Percentiles rank a stretch among this genome's conserved stretches.
These are phyloP conservation scores for Antheraea assamensis DNA, from an alignment of 2,888 invertebrate species.

Conservation along the genomic window DNA sequence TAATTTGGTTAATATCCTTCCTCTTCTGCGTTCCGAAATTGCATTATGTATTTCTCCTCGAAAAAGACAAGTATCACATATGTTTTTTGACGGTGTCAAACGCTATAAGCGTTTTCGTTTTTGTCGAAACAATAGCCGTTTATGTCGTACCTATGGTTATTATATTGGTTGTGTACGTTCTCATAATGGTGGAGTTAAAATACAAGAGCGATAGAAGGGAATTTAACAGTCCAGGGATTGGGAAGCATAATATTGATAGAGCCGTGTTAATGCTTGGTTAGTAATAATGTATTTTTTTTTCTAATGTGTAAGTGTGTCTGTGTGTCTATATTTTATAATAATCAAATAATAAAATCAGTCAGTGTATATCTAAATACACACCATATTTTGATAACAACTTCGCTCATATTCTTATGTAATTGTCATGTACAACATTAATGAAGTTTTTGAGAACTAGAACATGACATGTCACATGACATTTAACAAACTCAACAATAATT, in stretches of 20 bases:
- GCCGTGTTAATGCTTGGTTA: constrained; percentile 92
- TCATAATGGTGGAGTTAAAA: constrained; percentile 87
- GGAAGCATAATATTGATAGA: constrained; percentile 69
- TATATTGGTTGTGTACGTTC: constrained; percentile 89
- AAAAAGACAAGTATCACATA: constrained; percentile 60
- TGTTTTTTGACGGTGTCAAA: constrained; percentile 60
- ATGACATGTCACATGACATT: too few species aligned
- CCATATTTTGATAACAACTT: too few species aligned
- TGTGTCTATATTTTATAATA: too few species aligned
- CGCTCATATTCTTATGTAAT: too few species aligned
- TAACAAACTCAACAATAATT: too few species aligned
- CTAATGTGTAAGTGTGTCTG: too few species aligned
- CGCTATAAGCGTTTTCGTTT: constrained; percentile 60
- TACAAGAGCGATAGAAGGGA: constrained; percentile 80
- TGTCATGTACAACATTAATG: too few species aligned
- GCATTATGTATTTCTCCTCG: constrained; percentile 62
- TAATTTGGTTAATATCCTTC: constrained; percentile 89
- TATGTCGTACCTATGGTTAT: constrained; percentile 92
- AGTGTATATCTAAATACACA: too few species aligned
- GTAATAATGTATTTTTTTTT: constrained; percentile 42
- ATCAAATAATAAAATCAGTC: too few species aligned
- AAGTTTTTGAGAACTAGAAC: too few species aligned
- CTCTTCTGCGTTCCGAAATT: constrained; percentile 86
- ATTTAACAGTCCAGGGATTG: constrained; percentile 60
- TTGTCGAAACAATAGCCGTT: constrained; percentile 87